Base-by-base conservation (phyloP, 2,888 invertebrate species). In the Myathropa florea region DNA sequence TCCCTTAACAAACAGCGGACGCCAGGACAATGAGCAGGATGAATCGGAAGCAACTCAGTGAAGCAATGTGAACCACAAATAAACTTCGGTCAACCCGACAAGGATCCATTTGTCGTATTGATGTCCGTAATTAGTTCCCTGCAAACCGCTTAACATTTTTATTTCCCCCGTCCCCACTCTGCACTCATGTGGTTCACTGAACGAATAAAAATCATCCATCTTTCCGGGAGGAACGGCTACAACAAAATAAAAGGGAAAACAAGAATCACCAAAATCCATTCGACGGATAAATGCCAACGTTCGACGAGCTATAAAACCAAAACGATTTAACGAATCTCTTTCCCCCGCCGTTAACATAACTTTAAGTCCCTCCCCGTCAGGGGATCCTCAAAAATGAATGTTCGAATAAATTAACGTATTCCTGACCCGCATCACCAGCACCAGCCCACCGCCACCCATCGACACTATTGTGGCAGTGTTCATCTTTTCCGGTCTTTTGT, bases 341-440 rank as follows among this genome's bases (percentile, higher is more conserved):
- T 21, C 26, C 28, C 18, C 7, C 46, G 46, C 18, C 46, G 18
- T 46, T 18, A 46, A n/a, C 7, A 18, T 18, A 18, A 57, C 24
- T 23, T 57, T 57, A 57, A 57, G 7, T 12, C 24, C 24, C 57
- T 12, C 14, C 24, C 24, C n/a, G 46, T 46, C 4, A n/a, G 7
- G 53, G 28, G 4, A 57, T 23, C 57, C 57, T 33, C 59, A 70
- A 60, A 75, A 57, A 36, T 18, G 36, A 26, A 26, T 24, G 18
- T 53, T 14, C 46, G 59, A 65, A 83, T 78, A 78, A 78, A 83
- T 78, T 83, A 77, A 72, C 61, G 28, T 76, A 67, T 59, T 73
- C 26, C 57, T 39, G 75, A 65, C 67, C 46, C 63, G 67, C 72
- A 68, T 72, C 73, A 46, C 18, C 46, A 46, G 18, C 46, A 46